Percentiles rank a stretch among this genome's conserved stretches.
Evolutionary conservation across 2,888 invertebrate species (phyloP).

Genomic region (Hirtodrosophila confusa): DNA sequence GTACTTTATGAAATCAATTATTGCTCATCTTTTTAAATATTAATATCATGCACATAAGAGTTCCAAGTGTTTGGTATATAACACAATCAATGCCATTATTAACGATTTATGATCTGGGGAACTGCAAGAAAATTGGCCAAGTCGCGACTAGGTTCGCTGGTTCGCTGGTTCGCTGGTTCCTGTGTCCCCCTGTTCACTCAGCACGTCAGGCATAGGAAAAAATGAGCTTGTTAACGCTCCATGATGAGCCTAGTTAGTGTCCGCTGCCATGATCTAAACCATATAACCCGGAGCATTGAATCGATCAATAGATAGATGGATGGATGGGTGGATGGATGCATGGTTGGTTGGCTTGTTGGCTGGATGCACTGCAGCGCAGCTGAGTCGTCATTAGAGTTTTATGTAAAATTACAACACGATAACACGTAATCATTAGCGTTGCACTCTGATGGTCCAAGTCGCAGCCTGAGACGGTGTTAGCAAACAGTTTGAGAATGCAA

Average conservation of each 20-base stretch:
- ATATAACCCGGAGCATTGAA: conserved; percentile 75
- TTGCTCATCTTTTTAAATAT: not conserved
- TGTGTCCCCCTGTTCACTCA: conserved; percentile 46
- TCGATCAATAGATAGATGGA: conserved; percentile 48
- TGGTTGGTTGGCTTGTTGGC: conserved; percentile 16
- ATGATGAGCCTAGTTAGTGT: conserved; percentile 81
- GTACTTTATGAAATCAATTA: not conserved
- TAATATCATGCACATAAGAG: not conserved
- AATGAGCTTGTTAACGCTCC: conserved; percentile 82
- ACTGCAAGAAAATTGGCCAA: conserved; percentile 23
- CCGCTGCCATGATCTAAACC: conserved; percentile 74
- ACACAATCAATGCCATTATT: conserved; percentile 51
- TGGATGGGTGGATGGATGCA: conserved; percentile 18
- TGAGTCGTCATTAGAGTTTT: conserved; percentile 72
- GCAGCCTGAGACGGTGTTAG: conserved; percentile 60
- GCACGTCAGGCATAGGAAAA: conserved; percentile 75
- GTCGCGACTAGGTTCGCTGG: conserved; percentile 34
- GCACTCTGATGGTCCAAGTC: conserved; percentile 33
- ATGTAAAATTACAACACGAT: conserved; percentile 81
- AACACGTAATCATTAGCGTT: conserved; percentile 81
- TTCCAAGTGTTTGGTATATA: conserved; percentile 20
- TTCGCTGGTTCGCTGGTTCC: conserved; percentile 29
- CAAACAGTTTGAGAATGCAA: conserved; percentile 64
- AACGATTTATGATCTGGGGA: conserved; percentile 47
- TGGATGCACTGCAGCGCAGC: conserved; percentile 22